phyloP scores from a whole-genome alignment of 2,113 vertebrate species.

The Cheirogaleus medius region DNA sequence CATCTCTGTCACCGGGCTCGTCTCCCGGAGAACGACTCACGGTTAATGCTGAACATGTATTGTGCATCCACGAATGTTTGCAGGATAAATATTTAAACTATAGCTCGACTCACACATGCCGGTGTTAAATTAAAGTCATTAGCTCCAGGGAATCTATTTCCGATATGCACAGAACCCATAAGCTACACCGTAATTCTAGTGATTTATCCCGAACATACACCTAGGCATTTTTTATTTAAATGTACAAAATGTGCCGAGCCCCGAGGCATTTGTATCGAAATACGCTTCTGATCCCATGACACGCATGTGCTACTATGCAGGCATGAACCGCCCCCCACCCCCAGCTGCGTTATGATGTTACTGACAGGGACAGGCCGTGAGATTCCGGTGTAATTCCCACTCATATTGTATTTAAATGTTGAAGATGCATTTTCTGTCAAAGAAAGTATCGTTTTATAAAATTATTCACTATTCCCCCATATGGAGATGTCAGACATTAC shows the following conservation, averaged over 20 bases:
- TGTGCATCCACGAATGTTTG: background rate
- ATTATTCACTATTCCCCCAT: rapidly evolving
- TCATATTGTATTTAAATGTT: constrained; percentile 13
- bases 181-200: background rate
- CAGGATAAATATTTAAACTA: background rate
- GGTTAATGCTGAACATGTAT: background rate
- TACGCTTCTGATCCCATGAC: background rate
- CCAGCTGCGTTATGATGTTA: background rate
- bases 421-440: constrained; percentile 36
- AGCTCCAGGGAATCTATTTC: background rate
- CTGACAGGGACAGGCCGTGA: background rate
- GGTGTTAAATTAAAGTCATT: background rate
- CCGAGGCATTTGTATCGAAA: constrained; percentile 38
- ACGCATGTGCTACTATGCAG: background rate
- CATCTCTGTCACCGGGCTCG: rapidly evolving
- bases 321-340: background rate
- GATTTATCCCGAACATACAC: constrained; percentile 56
- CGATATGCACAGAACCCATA: background rate
- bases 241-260: background rate
- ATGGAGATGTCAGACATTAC: constrained; percentile 21
- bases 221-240: constrained; percentile 13
- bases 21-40: background rate
- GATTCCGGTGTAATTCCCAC: constrained; percentile 30
- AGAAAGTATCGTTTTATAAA: background rate
- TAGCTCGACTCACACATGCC: background rate